Conservation (phyloP, 2,797 vertebrate species). For the Anabas testudineus region DNA sequence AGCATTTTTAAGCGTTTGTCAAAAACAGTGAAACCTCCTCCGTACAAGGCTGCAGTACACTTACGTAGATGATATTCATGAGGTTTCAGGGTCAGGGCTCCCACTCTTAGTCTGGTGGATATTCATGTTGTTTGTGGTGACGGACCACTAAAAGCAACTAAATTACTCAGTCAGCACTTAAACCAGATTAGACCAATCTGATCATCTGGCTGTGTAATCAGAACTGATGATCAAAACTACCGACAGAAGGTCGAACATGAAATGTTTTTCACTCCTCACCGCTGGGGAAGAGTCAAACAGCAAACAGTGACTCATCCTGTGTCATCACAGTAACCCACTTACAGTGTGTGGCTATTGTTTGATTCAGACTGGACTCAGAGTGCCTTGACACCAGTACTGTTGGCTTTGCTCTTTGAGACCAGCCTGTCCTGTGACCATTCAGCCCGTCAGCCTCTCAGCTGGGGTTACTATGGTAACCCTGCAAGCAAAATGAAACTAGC, state of each 20-base stretch:
- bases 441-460: constrained; percentile 58
- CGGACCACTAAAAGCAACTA: no score
- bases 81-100: no score
- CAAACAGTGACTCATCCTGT: constrained; percentile 1
- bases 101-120: no score
- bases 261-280: not conserved
- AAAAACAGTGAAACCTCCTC: not conserved
- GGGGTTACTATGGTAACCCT: constrained; percentile 62
- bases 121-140: no score
- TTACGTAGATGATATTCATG: not conserved
- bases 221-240: no score
- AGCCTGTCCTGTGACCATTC: constrained; percentile 36
- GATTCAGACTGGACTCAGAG: constrained; percentile 7
- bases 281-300: not conserved
- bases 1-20: not conserved
- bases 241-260: not conserved
- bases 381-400: not conserved
- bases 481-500: constrained; percentile 71
- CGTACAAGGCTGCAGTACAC: not conserved
- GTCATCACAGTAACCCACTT: not conserved
- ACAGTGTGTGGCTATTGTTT: not conserved
- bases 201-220: no score
- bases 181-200: not conserved
- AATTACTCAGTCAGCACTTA: not conserved
- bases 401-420: constrained; percentile 18